Percentiles rank a stretch among this genome's conserved stretches.
Evolutionary conservation across 1,140 invertebrate species (phyloP).

Genomic region (Scaptomyza hsui): DNA sequence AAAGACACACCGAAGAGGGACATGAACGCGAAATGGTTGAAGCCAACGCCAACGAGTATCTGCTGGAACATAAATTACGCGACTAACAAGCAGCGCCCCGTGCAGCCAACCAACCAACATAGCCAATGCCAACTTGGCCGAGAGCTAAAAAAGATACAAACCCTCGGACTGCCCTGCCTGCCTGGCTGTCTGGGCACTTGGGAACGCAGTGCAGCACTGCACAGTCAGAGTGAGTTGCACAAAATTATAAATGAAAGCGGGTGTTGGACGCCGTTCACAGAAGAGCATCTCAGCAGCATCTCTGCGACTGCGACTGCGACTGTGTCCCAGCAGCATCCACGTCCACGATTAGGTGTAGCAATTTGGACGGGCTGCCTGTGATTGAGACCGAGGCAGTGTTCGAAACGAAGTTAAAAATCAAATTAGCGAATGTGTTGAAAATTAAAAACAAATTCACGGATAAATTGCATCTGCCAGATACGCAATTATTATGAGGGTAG

Average conservation of each 20-base stretch:
- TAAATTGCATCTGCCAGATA: conserved; percentile 84
- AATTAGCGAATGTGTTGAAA: conserved; percentile 84
- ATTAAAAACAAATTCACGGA: conserved; percentile 84
- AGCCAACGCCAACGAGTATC: conserved; percentile 82
- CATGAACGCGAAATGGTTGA: conserved; percentile 46
- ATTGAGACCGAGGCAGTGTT: conserved; percentile 79
- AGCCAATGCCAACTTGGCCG: conserved; percentile 42
- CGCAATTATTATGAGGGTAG: conserved; percentile 83
- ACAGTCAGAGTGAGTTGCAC: conserved; percentile 75
- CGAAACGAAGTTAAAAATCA: conserved; percentile 84
- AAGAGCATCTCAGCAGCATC: conserved; percentile 10
- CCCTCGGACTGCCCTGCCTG: background rate
- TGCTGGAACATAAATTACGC: conserved; percentile 83
- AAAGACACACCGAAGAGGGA: conserved; percentile 56
- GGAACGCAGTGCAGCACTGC: conserved; percentile 45
- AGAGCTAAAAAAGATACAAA: conserved; percentile 73
- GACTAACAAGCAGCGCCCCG: conserved; percentile 82
- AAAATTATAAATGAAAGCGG: conserved; percentile 77
- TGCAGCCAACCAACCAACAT: conserved; percentile 34
- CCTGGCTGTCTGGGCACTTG: conserved; percentile 46
- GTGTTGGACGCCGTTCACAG: conserved; percentile 65
- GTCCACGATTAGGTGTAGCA: conserved; percentile 78
- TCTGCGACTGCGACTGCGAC: conserved; percentile 10
- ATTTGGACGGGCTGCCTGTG: conserved; percentile 77
- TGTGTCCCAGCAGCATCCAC: conserved; percentile 31